Evolutionary conservation across 2,113 vertebrate species (phyloP), one percentile per base, ranked within the genome.

Genomic region (Phodopus roborovskii): DNA sequence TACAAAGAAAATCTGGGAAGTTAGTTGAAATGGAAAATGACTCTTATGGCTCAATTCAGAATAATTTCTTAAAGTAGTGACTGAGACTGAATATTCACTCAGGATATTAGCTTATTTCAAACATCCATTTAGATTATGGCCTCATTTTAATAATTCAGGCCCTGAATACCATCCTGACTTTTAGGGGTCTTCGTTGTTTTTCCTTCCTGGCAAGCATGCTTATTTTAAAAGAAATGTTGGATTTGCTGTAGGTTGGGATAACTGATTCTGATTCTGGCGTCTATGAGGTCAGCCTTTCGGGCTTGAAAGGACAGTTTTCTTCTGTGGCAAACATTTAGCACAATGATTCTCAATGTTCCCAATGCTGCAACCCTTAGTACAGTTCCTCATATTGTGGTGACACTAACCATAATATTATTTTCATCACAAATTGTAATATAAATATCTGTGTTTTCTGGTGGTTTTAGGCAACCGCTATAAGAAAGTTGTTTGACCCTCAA

Each of bases 161-260:
- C 70, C 81, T 97, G 94, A 50, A 7, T 92, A 96, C 94, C 30
- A 97, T 92, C 58, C 60, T 96, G 68, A 5, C 71, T 89, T 75
- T 1, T 7, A 60, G 56, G 12, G 3, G 13, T 64, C 36, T 56
- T 42, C 83, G 0, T 84, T 78, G 13, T 19, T 60, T 56, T 56
- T 77, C 50, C 48, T 74, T 64, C n/a, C 78, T 77, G 42, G 33
- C 12, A 39, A 96, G n/a, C 17, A 88, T 95, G 84, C 95, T 95
- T 97, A 70, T 88, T 97, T 97, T 75, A 86, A 96, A 97, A 97
- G 56, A 94, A 50, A 74, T 83, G 79, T 20, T 93, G 81, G 58
- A 58, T 94, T 82, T 81, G 87, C 45, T n/a, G 68, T 12, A 96
- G 48, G 71, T 79, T 78, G 94, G 48, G 33, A 17, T 83, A 75